These are phyloP conservation scores for Bursaphelenchus okinawaensis DNA, from an alignment of 2,888 invertebrate genomes.

Conservation along the genomic window DNA sequence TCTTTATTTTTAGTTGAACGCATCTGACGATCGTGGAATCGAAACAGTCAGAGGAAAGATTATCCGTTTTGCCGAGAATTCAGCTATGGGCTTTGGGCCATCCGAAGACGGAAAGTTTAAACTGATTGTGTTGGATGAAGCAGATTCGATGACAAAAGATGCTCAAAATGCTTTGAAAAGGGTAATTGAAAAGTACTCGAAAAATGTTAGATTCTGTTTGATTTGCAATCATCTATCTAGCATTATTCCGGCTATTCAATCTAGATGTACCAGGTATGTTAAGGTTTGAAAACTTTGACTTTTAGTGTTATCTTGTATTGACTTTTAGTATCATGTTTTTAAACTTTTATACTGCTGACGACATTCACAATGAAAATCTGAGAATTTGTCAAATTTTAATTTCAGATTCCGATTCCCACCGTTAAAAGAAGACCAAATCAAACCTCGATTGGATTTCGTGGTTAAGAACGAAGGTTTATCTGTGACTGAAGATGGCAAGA, in stretches of 20 bases:
- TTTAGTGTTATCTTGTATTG: not conserved
- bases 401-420: conserved; percentile 54
- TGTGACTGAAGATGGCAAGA: conserved; percentile 78
- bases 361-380: not conserved
- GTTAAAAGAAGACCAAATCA: conserved; percentile 71
- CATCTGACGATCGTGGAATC: conserved; percentile 96
- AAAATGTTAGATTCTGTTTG: conserved; percentile 94
- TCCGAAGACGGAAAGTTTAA: conserved; percentile 66
- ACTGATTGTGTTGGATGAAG: conserved; percentile 92
- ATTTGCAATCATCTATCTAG: conserved; percentile 97
- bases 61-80: conserved; percentile 89
- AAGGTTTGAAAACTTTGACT: no score
- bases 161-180: conserved; percentile 90
- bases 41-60: conserved; percentile 88
- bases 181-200: conserved; percentile 98
- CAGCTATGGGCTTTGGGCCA: conserved; percentile 67
- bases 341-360: no score
- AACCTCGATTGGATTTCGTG: conserved; percentile 80
- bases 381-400: not conserved
- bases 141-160: conserved; percentile 98
- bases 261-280: conserved; percentile 70
- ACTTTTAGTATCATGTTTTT: no score
- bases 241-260: conserved; percentile 96
- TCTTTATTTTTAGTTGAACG: conserved; percentile 71
- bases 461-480: conserved; percentile 49